Conservation (phyloP, 2,888 invertebrate genomes). For the Lepidonotus clava region DNA sequence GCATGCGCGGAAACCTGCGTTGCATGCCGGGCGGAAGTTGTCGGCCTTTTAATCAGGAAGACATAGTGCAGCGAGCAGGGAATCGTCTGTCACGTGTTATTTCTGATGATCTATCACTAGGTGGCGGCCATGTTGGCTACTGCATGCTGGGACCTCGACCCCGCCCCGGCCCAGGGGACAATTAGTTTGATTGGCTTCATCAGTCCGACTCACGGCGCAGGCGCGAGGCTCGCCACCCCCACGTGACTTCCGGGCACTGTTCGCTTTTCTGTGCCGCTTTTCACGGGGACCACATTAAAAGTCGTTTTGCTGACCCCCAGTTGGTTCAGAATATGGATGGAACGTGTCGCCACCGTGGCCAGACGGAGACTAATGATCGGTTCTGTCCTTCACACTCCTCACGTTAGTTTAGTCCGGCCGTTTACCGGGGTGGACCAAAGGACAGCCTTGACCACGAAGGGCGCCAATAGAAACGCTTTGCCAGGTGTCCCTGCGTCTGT, state of each 20-base stretch:
- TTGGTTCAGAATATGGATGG: neutral
- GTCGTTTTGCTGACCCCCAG: slow-evolving; percentile 11
- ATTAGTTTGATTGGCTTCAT: slow-evolving; percentile 47
- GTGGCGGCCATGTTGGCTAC: neutral
- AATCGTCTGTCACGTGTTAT: slow-evolving; percentile 7
- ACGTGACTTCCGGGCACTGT: slow-evolving; percentile 21
- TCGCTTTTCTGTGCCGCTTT: slow-evolving; percentile 15
- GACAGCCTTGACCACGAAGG: neutral
- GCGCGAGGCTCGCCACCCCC: slow-evolving; percentile 39
- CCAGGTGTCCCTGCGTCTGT: no score
- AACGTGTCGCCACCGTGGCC: neutral
- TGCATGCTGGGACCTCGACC: slow-evolving; percentile 16
- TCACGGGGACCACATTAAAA: neutral
- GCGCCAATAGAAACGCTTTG: no score
- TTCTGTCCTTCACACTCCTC: slow-evolving; percentile 1
- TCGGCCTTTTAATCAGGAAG: neutral
- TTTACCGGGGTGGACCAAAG: no score
- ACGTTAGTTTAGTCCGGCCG: neutral
- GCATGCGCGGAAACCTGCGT: slow-evolving; percentile 1
- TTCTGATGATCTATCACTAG: slow-evolving; percentile 7
- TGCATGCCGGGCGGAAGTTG: neutral
- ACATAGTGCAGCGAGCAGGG: neutral
- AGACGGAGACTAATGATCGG: neutral
- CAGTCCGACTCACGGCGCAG: slow-evolving; percentile 43
- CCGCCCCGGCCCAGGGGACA: slow-evolving; percentile 13